These are phyloP conservation scores for Drosophila imparisetae DNA, from an alignment of 2,888 invertebrate species.

Conservation along the genomic window DNA sequence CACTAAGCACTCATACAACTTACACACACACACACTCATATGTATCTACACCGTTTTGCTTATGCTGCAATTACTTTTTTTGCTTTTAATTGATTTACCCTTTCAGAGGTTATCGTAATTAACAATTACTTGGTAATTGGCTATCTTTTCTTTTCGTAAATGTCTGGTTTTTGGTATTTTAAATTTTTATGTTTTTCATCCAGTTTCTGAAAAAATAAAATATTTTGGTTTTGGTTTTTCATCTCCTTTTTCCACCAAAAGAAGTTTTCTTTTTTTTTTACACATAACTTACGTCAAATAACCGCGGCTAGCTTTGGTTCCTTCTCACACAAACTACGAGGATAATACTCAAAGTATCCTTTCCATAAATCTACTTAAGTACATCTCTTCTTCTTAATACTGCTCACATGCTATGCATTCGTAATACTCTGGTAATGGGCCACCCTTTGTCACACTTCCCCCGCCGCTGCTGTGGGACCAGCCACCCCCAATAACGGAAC, in stretches of 20 bases:
- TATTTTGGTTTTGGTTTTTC: background rate
- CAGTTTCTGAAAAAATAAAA: no score
- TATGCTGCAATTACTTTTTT: slow-evolving; percentile 6
- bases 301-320: background rate
- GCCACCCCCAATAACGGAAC: slow-evolving; percentile 7
- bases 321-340: background rate
- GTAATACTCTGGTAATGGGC: slow-evolving; percentile 4
- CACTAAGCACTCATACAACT: slow-evolving; percentile 3
- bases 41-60: background rate
- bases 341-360: background rate
- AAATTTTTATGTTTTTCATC: background rate
- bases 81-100: slow-evolving; percentile 6
- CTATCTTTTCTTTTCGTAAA: background rate
- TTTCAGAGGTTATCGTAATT: background rate
- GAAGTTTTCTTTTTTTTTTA: background rate
- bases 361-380: slow-evolving; percentile 14
- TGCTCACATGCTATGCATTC: slow-evolving; percentile 1
- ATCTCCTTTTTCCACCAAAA: background rate
- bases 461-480: background rate
- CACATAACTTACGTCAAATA: background rate
- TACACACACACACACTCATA: slow-evolving; percentile 7
- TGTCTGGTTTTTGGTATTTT: background rate
- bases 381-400: background rate
- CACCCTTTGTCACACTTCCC: slow-evolving; percentile 1
- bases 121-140: background rate